Conservation (phyloP, 2,113 vertebrate species). For the Siniperca chuatsi region DNA sequence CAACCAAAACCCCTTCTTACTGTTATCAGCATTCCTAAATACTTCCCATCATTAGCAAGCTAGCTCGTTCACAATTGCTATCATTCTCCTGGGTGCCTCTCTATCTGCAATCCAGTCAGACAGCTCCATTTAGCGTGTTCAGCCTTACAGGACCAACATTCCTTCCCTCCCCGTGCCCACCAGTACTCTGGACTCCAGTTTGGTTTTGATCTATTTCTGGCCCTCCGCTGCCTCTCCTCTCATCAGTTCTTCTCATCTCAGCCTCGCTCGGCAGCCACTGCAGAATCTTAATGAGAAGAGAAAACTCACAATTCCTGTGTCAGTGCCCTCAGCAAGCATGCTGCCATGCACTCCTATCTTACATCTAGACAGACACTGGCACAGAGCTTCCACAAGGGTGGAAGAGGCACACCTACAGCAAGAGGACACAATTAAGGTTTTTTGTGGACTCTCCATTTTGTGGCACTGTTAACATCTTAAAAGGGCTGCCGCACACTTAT, state of each 20-base stretch:
- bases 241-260: slow-evolving; percentile 71
- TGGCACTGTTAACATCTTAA: slow-evolving; percentile 51
- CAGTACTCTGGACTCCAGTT: slow-evolving; percentile 53
- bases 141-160: slow-evolving; percentile 61
- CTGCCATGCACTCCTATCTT: slow-evolving; percentile 22
- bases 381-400: slow-evolving; percentile 15
- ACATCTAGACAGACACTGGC: slow-evolving; percentile 29
- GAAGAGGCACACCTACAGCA: slow-evolving; percentile 10
- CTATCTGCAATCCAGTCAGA: slow-evolving; percentile 61
- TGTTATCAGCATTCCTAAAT: slow-evolving; percentile 68
- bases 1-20: slow-evolving; percentile 44
- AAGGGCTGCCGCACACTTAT: slow-evolving; percentile 8
- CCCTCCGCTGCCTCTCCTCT: slow-evolving; percentile 62
- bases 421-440: slow-evolving; percentile 20
- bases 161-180: slow-evolving; percentile 52
- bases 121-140: slow-evolving; percentile 62
- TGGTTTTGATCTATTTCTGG: slow-evolving; percentile 78
- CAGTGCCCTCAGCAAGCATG: slow-evolving; percentile 19
- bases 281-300: slow-evolving; percentile 72
- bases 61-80: slow-evolving; percentile 19
- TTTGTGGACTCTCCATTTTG: slow-evolving; percentile 14
- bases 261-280: slow-evolving; percentile 30
- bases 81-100: slow-evolving; percentile 45
- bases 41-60: slow-evolving; percentile 57
- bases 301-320: slow-evolving; percentile 26